These are phyloP conservation scores for Nettapus auritus DNA, from an alignment of 2,113 vertebrate species.

Conservation along the genomic window DNA sequence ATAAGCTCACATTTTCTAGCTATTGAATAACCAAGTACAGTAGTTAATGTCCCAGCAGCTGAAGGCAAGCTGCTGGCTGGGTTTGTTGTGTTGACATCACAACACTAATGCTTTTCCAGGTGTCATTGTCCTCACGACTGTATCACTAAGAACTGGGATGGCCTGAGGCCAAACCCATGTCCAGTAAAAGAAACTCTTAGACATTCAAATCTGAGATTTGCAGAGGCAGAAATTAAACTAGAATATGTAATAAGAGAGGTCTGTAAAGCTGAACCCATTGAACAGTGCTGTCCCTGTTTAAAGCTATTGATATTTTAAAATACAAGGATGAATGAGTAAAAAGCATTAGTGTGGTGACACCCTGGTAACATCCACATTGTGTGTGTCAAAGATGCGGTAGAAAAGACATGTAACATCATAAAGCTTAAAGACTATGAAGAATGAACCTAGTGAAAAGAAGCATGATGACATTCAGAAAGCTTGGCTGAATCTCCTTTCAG, in stretches of 20 bases:
- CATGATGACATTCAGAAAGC: neutral
- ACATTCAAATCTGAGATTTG: neutral
- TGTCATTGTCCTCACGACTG: neutral
- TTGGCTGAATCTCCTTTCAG: neutral
- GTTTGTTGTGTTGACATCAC: neutral
- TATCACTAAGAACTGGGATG: neutral
- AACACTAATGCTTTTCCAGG: neutral
- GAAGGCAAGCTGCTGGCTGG: neutral
- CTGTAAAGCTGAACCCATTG: neutral
- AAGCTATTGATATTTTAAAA: neutral
- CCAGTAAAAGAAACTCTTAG: neutral
- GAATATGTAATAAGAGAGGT: neutral
- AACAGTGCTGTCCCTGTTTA: neutral
- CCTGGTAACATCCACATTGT: neutral
- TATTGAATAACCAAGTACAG: neutral
- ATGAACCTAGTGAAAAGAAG: neutral
- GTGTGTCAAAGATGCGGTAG: neutral
- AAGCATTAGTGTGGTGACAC: neutral
- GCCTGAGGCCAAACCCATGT: slow-evolving; percentile 9
- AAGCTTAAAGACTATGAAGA: neutral
- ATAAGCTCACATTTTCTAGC: neutral
- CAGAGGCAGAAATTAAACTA: neutral
- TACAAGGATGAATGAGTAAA: neutral
- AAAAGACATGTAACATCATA: neutral
- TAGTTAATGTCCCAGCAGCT: neutral